Conservation (phyloP, 2,888 invertebrate species). For the Kryphioiulus occultus region DNA sequence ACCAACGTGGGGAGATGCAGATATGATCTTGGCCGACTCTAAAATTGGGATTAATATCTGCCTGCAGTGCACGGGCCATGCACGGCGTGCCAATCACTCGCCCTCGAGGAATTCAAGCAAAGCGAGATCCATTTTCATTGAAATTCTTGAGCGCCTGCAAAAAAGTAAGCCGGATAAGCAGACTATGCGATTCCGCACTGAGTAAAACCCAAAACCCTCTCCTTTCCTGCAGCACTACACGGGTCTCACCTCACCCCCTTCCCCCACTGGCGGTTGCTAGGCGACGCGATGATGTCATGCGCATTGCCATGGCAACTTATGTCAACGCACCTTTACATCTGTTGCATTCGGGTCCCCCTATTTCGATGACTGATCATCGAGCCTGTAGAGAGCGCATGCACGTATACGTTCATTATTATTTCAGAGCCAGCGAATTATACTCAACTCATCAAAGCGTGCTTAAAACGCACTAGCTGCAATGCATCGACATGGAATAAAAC, state of each 20-base stretch:
- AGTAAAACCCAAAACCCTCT: slow-evolving; percentile 37
- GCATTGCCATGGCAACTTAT: slow-evolving; percentile 45
- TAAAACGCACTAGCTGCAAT: not conserved
- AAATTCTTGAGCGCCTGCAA: not conserved
- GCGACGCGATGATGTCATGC: slow-evolving; percentile 33
- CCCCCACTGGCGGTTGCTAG: not conserved
- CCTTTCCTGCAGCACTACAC: not conserved
- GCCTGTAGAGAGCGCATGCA: not conserved
- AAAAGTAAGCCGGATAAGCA: not conserved
- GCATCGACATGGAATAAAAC: not conserved
- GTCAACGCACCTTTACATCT: slow-evolving; percentile 43
- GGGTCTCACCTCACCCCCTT: not conserved
- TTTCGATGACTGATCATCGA: slow-evolving; percentile 11
- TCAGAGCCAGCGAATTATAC: not conserved
- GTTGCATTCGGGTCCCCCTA: slow-evolving; percentile 31
- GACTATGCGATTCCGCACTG: not conserved
- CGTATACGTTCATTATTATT: slow-evolving; percentile 13
- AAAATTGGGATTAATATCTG: not conserved
- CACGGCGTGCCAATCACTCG: slow-evolving; percentile 20
- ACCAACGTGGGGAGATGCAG: too few species aligned
- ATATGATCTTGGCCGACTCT: not conserved
- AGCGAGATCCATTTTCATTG: slow-evolving; percentile 16
- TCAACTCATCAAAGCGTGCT: not conserved
- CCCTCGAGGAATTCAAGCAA: not conserved
- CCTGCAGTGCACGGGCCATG: not conserved